Evolutionary conservation across 2,888 invertebrate genomes (phyloP).

Genomic region (Chesias legatella): DNA sequence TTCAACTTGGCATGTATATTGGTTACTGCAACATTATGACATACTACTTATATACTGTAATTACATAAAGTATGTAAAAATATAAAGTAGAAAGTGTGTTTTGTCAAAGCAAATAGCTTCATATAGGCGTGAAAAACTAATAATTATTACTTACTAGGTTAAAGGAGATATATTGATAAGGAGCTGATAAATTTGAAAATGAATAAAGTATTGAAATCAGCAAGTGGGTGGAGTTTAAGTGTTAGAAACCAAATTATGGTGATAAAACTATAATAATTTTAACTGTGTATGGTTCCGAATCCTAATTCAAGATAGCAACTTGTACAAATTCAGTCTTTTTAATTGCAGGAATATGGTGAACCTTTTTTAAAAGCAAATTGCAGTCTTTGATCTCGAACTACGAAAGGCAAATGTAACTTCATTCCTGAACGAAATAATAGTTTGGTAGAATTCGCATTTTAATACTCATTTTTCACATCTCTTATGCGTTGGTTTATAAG

Average conservation of each 20-base stretch:
- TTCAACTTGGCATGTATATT: too few species aligned
- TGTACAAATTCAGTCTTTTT: too few species aligned
- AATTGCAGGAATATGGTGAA: too few species aligned
- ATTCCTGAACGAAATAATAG: constrained; percentile 26
- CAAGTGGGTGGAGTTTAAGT: constrained; percentile 18
- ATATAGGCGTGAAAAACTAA: not conserved
- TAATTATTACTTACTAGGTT: constrained; percentile 3
- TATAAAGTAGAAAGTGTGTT: too few species aligned
- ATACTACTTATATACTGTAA: too few species aligned
- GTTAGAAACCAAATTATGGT: constrained; percentile 31
- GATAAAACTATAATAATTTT: not conserved
- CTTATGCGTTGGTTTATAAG: not conserved
- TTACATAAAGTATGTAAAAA: too few species aligned
- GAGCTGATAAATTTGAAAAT: not conserved
- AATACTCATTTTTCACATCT: constrained; percentile 25
- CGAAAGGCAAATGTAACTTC: constrained; percentile 16
- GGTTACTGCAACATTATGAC: too few species aligned
- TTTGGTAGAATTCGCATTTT: constrained; percentile 46
- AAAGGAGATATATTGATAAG: not conserved
- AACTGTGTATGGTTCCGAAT: too few species aligned
- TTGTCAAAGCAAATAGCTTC: too few species aligned
- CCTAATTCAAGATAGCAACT: too few species aligned
- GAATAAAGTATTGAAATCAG: too few species aligned
- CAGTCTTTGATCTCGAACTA: constrained; percentile 21
- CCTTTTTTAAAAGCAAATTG: too few species aligned